These are phyloP conservation scores for Phengaris arion DNA, from an alignment of 2,888 invertebrate species.

Conservation along the genomic window DNA sequence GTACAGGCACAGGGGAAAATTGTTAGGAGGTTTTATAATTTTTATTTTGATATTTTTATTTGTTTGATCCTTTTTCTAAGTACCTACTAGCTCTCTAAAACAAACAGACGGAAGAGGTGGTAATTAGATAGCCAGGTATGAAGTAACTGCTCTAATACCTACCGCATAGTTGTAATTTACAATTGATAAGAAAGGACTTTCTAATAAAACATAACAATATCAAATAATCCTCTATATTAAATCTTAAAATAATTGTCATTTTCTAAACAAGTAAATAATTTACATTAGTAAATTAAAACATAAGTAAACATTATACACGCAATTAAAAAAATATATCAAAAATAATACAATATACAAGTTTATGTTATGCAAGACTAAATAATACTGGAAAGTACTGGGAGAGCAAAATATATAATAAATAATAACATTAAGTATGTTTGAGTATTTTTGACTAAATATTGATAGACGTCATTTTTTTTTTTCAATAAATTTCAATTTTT, in stretches of 20 bases:
- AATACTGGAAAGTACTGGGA: neutral
- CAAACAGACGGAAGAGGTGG: too few species aligned
- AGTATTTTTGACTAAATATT: neutral
- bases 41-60: too few species aligned
- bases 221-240: neutral
- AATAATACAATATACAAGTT: neutral
- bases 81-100: too few species aligned
- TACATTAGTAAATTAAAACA: constrained; percentile 1
- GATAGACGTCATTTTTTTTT: neutral
- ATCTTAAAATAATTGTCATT: constrained; percentile 6
- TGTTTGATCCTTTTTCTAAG: too few species aligned
- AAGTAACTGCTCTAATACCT: neutral
- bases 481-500: too few species aligned
- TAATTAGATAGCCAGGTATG: too few species aligned
- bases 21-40: too few species aligned
- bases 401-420: neutral
- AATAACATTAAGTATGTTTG: too few species aligned
- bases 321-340: neutral
- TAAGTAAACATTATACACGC: neutral
- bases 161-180: neutral
- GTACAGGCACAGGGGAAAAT: too few species aligned
- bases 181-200: neutral
- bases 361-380: neutral
- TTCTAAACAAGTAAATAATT: constrained; percentile 1
- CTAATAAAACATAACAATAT: neutral